These are phyloP conservation scores for Gisinianus flammeolus DNA, from an alignment of 2,888 invertebrate genomes.

Conservation along the genomic window DNA sequence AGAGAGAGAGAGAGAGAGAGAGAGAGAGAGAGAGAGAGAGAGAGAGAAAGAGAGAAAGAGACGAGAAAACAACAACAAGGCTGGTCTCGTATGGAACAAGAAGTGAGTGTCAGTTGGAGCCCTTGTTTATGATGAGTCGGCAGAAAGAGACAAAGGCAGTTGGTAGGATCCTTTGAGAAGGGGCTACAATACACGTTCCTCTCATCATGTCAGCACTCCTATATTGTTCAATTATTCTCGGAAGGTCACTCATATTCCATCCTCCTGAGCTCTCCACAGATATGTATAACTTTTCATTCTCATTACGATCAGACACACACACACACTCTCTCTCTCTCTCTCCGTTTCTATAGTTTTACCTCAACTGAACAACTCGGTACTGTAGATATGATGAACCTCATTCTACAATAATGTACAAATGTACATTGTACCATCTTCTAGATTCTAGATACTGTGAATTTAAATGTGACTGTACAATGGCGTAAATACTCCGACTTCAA, in stretches of 20 bases:
- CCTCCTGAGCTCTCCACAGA: slow-evolving; percentile 14
- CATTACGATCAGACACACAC: slow-evolving; percentile 20
- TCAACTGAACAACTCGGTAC: neutral
- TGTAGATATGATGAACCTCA: neutral
- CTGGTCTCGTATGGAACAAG: slow-evolving; percentile 40
- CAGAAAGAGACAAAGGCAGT: slow-evolving; percentile 56
- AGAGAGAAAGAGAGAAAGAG: slow-evolving; percentile 14
- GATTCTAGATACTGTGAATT: too few relatives aligned
- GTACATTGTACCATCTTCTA: neutral
- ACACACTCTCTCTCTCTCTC: slow-evolving; percentile 21
- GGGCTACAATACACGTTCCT: slow-evolving; percentile 52
- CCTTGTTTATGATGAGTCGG: slow-evolving; percentile 58
- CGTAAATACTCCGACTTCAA: too few relatives aligned
- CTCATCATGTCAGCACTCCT: slow-evolving; percentile 57
- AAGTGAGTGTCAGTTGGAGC: slow-evolving; percentile 54
- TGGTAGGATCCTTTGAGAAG: slow-evolving; percentile 52
- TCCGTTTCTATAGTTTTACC: slow-evolving; percentile 7
- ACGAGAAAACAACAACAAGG: slow-evolving; percentile 49
- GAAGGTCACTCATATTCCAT: slow-evolving; percentile 53
- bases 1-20: too few relatives aligned
- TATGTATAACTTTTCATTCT: slow-evolving; percentile 12
- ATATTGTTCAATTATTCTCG: slow-evolving; percentile 57
- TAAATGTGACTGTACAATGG: too few relatives aligned
- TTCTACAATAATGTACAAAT: neutral
- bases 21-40: slow-evolving; percentile 3